A percentile compares a stretch with the other conserved stretches of the same genome.
Evolutionary conservation across 2,888 invertebrate genomes (phyloP).

Genomic region (Odontomyia ornata): DNA sequence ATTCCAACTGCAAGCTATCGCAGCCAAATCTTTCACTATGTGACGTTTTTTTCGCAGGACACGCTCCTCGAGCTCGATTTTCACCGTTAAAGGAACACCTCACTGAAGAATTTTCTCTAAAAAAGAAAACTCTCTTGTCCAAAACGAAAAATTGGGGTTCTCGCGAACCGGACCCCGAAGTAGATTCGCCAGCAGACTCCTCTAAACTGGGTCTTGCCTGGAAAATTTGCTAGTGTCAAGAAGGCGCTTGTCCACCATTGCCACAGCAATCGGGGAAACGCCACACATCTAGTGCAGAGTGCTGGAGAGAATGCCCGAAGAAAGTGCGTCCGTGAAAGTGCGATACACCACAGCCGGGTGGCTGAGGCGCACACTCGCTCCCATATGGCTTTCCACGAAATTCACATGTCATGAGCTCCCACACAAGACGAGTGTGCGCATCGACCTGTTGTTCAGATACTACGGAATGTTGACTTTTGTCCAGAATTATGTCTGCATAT

Average conservation of each 20-base stretch:
- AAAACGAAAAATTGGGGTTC: constrained; percentile 45
- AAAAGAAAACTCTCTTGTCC: constrained; percentile 29
- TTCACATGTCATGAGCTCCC: not conserved
- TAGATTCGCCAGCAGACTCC: constrained; percentile 52
- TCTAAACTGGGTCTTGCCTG: constrained; percentile 54
- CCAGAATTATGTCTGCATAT: constrained; percentile 14
- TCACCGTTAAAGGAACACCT: constrained; percentile 2
- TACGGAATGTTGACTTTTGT: not conserved
- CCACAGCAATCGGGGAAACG: not conserved
- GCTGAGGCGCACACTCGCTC: constrained; percentile 18
- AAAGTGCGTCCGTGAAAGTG: not conserved
- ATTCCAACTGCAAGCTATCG: not conserved
- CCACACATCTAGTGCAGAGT: not conserved
- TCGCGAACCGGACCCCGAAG: constrained; percentile 48
- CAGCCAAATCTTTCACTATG: constrained; percentile 40
- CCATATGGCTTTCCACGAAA: constrained; percentile 17
- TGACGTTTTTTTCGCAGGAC: constrained; percentile 32
- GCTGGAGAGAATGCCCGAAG: not conserved
- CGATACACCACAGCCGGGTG: constrained; percentile 24
- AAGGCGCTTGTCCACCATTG: constrained; percentile 36
- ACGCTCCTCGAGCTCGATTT: constrained; percentile 10
- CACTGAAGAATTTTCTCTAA: constrained; percentile 35
- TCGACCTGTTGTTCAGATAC: not conserved
- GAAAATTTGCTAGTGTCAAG: constrained; percentile 51
- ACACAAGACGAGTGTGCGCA: constrained; percentile 22